Conservation (phyloP, 1,140 invertebrate genomes). For the Tetramorium alpestre region DNA sequence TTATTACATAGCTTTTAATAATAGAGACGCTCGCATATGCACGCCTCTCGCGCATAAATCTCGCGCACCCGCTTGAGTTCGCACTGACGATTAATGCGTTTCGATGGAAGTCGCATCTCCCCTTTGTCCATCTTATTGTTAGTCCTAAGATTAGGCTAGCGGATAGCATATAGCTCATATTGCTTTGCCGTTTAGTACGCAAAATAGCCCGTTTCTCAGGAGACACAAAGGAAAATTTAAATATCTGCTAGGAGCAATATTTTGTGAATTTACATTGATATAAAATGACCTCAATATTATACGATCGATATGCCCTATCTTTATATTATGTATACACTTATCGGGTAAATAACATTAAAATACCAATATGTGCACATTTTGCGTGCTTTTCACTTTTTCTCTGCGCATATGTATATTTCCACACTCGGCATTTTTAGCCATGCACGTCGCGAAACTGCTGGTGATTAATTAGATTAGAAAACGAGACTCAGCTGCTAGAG, state of each 20-base stretch:
- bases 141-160: background rate
- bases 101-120: conserved; percentile 67
- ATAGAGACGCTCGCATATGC: conserved; percentile 78
- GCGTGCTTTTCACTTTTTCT: background rate
- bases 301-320: background rate
- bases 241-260: background rate
- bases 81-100: conserved; percentile 68
- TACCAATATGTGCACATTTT: background rate
- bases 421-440: background rate
- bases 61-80: conserved; percentile 71
- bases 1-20: conserved; percentile 82
- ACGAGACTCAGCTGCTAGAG: conserved; percentile 57
- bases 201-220: background rate
- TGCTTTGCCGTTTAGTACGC: background rate
- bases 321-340: background rate
- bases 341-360: background rate
- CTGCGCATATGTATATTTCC: background rate
- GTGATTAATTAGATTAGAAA: conserved; percentile 63
- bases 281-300: background rate
- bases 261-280: background rate
- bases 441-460: background rate
- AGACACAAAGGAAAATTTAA: conserved; percentile 14
- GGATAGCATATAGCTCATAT: background rate
- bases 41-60: conserved; percentile 79
- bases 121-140: background rate